These are phyloP conservation scores for Trichonephila clavipes DNA, from an alignment of 1,140 invertebrate species.

Conservation along the genomic window DNA sequence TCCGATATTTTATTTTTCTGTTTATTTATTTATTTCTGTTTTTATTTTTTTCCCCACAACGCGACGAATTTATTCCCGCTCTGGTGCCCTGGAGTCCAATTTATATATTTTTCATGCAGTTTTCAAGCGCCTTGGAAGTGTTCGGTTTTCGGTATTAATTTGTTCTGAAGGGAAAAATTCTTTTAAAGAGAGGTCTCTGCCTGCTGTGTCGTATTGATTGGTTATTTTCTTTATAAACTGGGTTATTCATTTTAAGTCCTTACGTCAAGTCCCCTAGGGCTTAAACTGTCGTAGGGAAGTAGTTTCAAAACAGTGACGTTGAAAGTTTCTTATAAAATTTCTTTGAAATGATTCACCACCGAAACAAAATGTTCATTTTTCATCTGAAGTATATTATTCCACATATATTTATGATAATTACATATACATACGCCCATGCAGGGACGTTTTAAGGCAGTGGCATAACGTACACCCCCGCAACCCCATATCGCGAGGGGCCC, in stretches of 20 bases:
- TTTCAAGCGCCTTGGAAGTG: not conserved
- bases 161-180: slow-evolving; percentile 9
- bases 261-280: not conserved
- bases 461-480: too few species aligned
- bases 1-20: slow-evolving; percentile 47
- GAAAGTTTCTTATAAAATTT: not conserved
- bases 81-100: slow-evolving; percentile 30
- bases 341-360: too few species aligned
- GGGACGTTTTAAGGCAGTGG: too few species aligned
- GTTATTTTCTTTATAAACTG: slow-evolving; percentile 20
- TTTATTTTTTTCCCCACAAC: not conserved
- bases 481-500: too few species aligned
- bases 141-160: slow-evolving; percentile 15
- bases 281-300: not conserved
- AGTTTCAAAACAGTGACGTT: not conserved
- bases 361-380: too few species aligned
- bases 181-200: not conserved
- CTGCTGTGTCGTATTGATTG: slow-evolving; percentile 1
- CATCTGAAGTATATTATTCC: too few species aligned
- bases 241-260: slow-evolving; percentile 5
- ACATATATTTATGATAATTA: too few species aligned
- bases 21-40: slow-evolving; percentile 19
- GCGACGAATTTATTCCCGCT: slow-evolving; percentile 27
- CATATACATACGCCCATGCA: too few species aligned
- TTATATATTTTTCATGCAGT: slow-evolving; percentile 38